A percentile compares a stretch with the other conserved stretches of the same genome.
phyloP scores from a whole-genome alignment of 2,797 vertebrate species.

The Chiloscyllium punctatum region DNA sequence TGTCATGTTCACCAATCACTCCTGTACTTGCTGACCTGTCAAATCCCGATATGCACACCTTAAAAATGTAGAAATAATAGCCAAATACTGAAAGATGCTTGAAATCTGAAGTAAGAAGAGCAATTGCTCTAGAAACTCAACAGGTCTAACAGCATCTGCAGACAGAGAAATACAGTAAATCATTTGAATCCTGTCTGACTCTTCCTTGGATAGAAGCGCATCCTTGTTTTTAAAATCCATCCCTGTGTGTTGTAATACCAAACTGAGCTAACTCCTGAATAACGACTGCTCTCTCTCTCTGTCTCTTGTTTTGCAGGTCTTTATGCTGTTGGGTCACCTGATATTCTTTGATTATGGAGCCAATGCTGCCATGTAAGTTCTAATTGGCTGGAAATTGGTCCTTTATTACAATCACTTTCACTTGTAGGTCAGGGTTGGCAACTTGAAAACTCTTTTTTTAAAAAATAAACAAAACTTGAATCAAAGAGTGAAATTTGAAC shows the following conservation, averaged over 20 bases:
- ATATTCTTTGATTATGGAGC: slow-evolving; percentile 81
- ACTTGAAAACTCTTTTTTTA: not conserved
- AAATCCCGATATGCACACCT: not conserved
- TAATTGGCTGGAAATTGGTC: not conserved
- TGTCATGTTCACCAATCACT: too few relatives aligned
- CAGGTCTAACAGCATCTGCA: too few relatives aligned
- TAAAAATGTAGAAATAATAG: too few relatives aligned
- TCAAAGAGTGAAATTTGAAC: too few relatives aligned
- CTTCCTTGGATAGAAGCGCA: too few relatives aligned
- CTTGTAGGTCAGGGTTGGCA: not conserved
- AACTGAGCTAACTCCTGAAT: not conserved
- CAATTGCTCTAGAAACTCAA: too few relatives aligned
- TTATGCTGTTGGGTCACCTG: slow-evolving; percentile 92
- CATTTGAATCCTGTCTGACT: too few relatives aligned
- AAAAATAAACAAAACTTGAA: too few relatives aligned
- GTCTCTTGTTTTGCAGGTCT: slow-evolving; percentile 42
- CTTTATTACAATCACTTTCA: not conserved
- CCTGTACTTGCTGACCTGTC: not conserved
- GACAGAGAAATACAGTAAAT: too few relatives aligned
- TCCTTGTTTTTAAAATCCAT: too few relatives aligned
- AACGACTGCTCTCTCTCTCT: not conserved
- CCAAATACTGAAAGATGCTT: too few relatives aligned
- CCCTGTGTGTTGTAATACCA: not conserved
- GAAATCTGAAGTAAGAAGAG: too few relatives aligned
- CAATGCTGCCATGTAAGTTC: slow-evolving; percentile 59